These are phyloP conservation scores for Alsophila aescularia DNA, from an alignment of 2,888 invertebrate genomes.

Conservation along the genomic window DNA sequence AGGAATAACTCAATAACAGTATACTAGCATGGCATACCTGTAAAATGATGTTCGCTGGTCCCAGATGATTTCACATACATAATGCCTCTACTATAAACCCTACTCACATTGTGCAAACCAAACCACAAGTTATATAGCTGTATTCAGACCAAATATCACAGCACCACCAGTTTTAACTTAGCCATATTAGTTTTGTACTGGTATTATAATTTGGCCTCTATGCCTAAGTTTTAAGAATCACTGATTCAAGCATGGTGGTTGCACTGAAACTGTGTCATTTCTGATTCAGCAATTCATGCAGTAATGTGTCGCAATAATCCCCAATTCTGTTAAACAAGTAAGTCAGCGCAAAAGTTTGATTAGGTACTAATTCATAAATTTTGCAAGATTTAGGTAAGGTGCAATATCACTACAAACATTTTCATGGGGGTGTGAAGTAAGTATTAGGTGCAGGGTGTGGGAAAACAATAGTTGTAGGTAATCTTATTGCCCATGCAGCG, in stretches of 20 bases:
- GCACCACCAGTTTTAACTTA: not conserved
- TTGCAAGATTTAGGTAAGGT: too few relatives aligned
- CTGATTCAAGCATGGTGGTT: not conserved
- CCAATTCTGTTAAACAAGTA: too few relatives aligned
- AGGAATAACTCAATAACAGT: too few relatives aligned
- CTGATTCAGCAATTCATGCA: constrained; percentile 6
- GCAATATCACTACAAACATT: too few relatives aligned
- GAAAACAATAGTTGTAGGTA: too few relatives aligned
- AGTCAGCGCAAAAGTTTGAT: too few relatives aligned
- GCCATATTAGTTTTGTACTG: not conserved
- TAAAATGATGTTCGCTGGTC: not conserved
- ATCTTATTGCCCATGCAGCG: too few relatives aligned
- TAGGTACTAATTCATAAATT: too few relatives aligned
- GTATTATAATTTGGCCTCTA: not conserved
- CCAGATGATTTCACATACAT: not conserved
- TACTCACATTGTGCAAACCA: not conserved
- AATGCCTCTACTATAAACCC: not conserved
- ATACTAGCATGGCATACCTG: not conserved
- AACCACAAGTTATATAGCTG: not conserved
- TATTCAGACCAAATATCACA: too few relatives aligned
- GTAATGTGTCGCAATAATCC: not conserved
- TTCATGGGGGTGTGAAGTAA: too few relatives aligned
- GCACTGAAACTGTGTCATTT: constrained; percentile 12
- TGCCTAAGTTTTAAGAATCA: not conserved
- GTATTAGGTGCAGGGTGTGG: too few relatives aligned